Evolutionary conservation across 2,113 vertebrate genomes (phyloP).

Genomic region (Empidonax traillii): DNA sequence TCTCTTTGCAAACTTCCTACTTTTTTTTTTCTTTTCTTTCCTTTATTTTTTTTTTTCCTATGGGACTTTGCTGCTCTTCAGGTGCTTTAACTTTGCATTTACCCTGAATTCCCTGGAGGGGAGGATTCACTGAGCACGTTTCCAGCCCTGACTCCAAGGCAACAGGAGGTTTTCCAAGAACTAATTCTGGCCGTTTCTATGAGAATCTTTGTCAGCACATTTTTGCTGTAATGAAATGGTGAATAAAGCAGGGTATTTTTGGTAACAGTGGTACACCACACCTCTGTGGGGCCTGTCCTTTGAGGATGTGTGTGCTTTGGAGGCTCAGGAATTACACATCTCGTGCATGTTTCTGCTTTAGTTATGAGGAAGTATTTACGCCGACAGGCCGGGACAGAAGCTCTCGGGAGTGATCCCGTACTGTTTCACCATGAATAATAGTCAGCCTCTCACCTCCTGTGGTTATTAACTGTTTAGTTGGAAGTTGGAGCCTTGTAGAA

Average conservation of each 20-base stretch:
- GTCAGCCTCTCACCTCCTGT: neutral
- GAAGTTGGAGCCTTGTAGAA: neutral
- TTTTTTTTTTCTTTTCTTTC: neutral
- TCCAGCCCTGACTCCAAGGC: neutral
- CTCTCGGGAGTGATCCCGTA: neutral
- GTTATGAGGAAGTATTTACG: neutral
- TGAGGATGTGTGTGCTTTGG: neutral
- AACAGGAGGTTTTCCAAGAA: slow-evolving; percentile 46
- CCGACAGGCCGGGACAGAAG: neutral
- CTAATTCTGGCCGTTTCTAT: slow-evolving; percentile 11
- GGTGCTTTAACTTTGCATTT: neutral
- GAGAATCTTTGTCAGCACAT: slow-evolving; percentile 22
- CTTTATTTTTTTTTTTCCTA: neutral
- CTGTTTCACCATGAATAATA: neutral
- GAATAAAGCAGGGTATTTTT: slow-evolving; percentile 26
- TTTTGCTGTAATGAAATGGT: neutral
- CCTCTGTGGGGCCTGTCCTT: neutral
- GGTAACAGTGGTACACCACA: slow-evolving; percentile 7
- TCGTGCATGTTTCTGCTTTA: neutral
- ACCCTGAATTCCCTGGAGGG: neutral
- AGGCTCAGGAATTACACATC: neutral
- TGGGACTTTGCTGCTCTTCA: neutral
- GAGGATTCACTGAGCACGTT: neutral
- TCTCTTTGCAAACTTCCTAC: neutral
- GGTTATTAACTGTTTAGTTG: neutral